Evolutionary conservation across 2,797 vertebrate genomes (phyloP), one percentile per base, ranked within the genome.

Genomic region (Tauraco hartlaubi): DNA sequence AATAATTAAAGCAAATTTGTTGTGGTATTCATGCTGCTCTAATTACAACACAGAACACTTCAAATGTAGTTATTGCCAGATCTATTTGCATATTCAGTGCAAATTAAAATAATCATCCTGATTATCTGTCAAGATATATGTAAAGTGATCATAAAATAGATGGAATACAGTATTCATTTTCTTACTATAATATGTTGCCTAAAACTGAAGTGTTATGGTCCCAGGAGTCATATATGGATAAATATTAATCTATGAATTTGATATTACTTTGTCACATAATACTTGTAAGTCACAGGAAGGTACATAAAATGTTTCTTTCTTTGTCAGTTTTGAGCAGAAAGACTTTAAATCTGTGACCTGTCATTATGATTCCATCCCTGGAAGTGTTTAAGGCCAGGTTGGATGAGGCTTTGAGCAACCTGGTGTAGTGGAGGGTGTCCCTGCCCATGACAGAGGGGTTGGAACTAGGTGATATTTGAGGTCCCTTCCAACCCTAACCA

Each of bases 61-160:
- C 59, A 81, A 48, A 63, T 79, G 46, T 49, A 85, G 18, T 88
- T 82, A 66, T 79, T 88, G 67, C 77, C 74, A 94, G 94, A 82
- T 54, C 28, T 52, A 71, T 84, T 86, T 84, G 48, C 31, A 83
- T 90, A 74, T 92, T 94, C 37, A 63, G 19, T 77, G 23, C 56
- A 89, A 90, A 88, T 96, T 86, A 92, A 96, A 96, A 86, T 96
- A 88, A 52, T 87, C 59, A 71, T 72, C 9, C 28, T 85, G 76
- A 74, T 94, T 74, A 79, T 77, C 64, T 90, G 23, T 87, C 84
- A 67, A 96, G 62, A 90, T 90, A 58, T 44, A 75, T 9, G 4
- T 75, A 73, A 72, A 68, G 6, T 1, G 15, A 61, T 86, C 55
- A 80, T 76, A 52, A 95, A 92, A 62, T 63, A 86, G 75, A 85